Conservation (phyloP, 1,140 invertebrate species). For the Papilio glaucus region DNA sequence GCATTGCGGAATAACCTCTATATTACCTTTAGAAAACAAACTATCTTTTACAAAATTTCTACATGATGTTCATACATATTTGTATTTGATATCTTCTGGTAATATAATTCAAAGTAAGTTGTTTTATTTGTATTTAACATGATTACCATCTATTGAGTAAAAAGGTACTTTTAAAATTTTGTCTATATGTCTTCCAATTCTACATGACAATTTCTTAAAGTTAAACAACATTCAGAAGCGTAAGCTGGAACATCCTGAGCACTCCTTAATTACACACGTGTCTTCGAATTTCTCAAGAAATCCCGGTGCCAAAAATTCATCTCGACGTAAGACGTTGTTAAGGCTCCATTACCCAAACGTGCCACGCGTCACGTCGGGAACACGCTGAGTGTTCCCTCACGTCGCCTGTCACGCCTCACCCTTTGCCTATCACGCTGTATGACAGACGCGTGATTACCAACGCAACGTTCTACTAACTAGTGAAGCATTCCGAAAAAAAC, state of each 20-base stretch:
- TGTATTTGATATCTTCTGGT: no score
- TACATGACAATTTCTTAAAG: neutral
- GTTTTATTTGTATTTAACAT: no score
- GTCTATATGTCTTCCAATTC: neutral
- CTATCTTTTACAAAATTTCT: no score
- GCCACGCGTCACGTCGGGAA: constrained; percentile 25
- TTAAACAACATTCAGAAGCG: neutral
- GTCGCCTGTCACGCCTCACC: constrained; percentile 37
- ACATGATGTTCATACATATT: no score
- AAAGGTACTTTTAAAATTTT: neutral
- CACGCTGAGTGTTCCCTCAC: constrained; percentile 29
- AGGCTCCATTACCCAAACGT: constrained; percentile 37
- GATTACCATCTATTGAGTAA: no score
- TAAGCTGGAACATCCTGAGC: neutral
- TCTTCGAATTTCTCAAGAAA: constrained; percentile 10
- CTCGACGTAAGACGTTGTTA: constrained; percentile 32
- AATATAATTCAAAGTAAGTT: no score
- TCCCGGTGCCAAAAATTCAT: constrained; percentile 18
- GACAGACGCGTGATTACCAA: constrained; percentile 47
- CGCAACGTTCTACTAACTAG: constrained; percentile 45
- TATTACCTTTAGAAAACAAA: no score
- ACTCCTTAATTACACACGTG: constrained; percentile 16
- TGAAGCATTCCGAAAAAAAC: constrained; percentile 26
- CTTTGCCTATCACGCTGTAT: constrained; percentile 42
- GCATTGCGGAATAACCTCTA: no score